Evolutionary conservation across 2,797 vertebrate species (phyloP), one percentile per base, ranked within the genome.

Genomic region (Emydoidea blandingii): DNA sequence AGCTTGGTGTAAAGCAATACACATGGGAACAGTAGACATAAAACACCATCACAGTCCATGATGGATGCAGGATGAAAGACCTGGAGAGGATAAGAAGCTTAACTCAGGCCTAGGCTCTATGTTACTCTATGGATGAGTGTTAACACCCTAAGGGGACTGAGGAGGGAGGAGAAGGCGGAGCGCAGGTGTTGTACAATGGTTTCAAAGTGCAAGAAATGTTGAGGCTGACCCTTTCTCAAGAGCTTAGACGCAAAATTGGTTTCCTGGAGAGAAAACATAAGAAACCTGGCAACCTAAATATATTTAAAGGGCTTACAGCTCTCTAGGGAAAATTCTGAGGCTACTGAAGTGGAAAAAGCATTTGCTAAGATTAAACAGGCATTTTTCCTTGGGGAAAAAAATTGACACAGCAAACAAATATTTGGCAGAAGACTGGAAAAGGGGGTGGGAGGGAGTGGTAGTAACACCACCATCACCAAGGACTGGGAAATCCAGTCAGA

Each of bases 271-370:
- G 87, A 87, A 16, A 97, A 94, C 89, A 96, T 93, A 90, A 96
- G 94, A 97, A 95, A 89, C 96, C 76, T 96, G 89, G 92, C 87
- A 97, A 96, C 96, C 53, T 90, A 94, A 97, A 95, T 95, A 91
- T 89, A 95, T 94, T 96, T 96, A 94, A 97, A 97, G 94, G 91
- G 68, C 86, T 96, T 91, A 91, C 15, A 78, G 87, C 84, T 97
- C 92, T 95, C 96, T 88, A 84, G 83, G 91, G 79, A 92, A 96
- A 96, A 94, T 85, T 84, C 86, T 88, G 88, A 96, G 93, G 87
- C 74, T 96, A 92, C 96, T 86, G 80, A 97, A 96, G 91, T 91
- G 37, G 84, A 95, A 91, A 94, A 93, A 31, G 5, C 85, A 89
- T 89, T 90, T 95, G 27, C 81, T 92, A 93, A 89, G 86, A 87